Evolutionary conservation across 2,888 invertebrate species (phyloP), one percentile per base, ranked within the genome.

Genomic region (Drosophila lacicola): DNA sequence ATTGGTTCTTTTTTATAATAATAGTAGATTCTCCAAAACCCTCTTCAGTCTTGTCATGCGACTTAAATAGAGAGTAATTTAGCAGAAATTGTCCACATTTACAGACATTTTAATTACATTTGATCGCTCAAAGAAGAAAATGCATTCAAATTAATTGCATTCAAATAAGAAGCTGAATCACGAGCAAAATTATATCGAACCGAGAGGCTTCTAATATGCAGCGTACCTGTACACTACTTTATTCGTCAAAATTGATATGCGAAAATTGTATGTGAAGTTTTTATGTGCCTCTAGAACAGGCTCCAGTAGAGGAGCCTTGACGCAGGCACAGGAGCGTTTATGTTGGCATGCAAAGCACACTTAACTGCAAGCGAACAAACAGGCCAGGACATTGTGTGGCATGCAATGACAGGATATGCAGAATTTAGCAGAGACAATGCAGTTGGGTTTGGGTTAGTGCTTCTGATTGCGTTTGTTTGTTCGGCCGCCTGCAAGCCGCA

Each of bases 261-360:
- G 79, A 80, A 80, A 82, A 86, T 76, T 82, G 81, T 73, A 79
- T 83, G 74, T 86, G 89, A 90, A 73, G 87, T 80, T 88, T 90
- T 88, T 88, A 90, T 87, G 85, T 78, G 77, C 71, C 73, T 66
- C 88, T 80, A 81, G 75, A 82, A 79, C 69, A 78, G 71, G 60
- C 8, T 29, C 29, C 29, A 29, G 29, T 2, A 21, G 53, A 13
- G n/a, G 9, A n/a, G 45, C 13, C n/a, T 14, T 17, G 46, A 19
- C 39, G 44, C 8, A 25, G n/a, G 21, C 34, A 47, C 3, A 54
- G 42, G 46, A 61, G 49, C 58, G 29, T 36, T 34, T 53, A 44
- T 37, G 47, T 44, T 49, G 67, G 61, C 56, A 60, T 45, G 49
- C 58, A 67, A 49, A 39, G 68, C 65, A 70, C 57, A 54, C 69